Percentiles rank a stretch among this genome's conserved stretches.
Conservation (phyloP, 2,888 invertebrate genomes). For the Oligia fasciuncula region DNA sequence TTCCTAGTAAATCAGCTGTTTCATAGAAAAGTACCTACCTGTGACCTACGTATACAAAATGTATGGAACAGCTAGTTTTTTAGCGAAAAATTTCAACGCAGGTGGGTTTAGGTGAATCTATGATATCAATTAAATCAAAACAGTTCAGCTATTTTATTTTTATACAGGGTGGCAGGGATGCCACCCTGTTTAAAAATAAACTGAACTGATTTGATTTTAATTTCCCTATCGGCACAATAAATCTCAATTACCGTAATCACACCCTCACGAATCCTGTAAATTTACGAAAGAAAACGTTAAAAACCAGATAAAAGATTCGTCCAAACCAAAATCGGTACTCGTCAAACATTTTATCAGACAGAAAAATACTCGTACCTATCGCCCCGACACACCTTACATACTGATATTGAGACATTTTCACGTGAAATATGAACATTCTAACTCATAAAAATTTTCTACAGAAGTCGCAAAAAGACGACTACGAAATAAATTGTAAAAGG, state of each 20-base stretch:
- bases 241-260: neutral
- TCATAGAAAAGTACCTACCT: too few species aligned
- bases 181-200: neutral
- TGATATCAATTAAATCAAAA: too few species aligned
- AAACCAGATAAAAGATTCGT: neutral
- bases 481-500: conserved; percentile 17
- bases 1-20: too few species aligned
- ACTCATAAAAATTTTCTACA: conserved; percentile 12
- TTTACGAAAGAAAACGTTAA: neutral
- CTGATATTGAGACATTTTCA: neutral
- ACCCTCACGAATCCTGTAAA: neutral
- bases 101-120: too few species aligned
- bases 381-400: neutral
- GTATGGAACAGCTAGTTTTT: too few species aligned
- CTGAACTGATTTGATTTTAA: neutral
- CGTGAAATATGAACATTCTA: conserved; percentile 5
- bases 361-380: neutral
- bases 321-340: neutral
- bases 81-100: too few species aligned
- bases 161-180: too few species aligned
- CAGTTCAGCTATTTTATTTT: too few species aligned
- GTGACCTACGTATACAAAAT: too few species aligned
- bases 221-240: neutral
- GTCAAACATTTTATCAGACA: neutral
- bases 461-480: neutral